phyloP scores from a whole-genome alignment of 2,113 vertebrate genomes.

The Pelmatolapia mariae region DNA sequence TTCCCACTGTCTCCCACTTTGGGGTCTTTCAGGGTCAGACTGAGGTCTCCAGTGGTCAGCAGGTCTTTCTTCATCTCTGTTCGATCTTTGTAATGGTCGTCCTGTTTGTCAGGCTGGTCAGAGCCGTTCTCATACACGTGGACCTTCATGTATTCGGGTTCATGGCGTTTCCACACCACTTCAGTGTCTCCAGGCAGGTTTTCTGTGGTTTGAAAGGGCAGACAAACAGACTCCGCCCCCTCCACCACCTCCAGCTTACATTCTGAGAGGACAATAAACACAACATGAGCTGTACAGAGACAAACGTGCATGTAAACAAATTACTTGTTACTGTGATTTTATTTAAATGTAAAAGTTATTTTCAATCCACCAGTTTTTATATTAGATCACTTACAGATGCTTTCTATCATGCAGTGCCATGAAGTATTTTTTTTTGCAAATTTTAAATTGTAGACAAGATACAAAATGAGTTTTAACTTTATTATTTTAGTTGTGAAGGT shows the following conservation, averaged over 20 bases:
- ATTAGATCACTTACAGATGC: no score
- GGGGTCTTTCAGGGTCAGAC: not conserved
- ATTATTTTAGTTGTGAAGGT: no score
- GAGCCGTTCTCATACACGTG: not conserved
- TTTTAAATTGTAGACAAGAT: no score
- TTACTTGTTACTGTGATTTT: no score
- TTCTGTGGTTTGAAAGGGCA: not conserved
- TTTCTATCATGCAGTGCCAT: no score
- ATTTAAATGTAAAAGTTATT: no score
- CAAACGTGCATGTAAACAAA: no score
- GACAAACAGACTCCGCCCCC: not conserved
- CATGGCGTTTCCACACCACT: accelerated
- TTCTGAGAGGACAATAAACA: not conserved
- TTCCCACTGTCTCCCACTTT: not conserved
- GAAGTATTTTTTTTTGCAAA: no score
- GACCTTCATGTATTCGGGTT: not conserved
- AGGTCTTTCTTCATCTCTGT: not conserved
- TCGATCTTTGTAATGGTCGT: accelerated
- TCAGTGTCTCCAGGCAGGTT: not conserved
- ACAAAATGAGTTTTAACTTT: no score
- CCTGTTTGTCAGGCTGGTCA: accelerated
- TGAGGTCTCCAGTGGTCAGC: not conserved
- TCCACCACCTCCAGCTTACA: not conserved
- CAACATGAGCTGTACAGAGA: no score
- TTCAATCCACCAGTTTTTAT: no score